Conservation (phyloP, 2,888 invertebrate species). For the Ormyrus thymus region DNA sequence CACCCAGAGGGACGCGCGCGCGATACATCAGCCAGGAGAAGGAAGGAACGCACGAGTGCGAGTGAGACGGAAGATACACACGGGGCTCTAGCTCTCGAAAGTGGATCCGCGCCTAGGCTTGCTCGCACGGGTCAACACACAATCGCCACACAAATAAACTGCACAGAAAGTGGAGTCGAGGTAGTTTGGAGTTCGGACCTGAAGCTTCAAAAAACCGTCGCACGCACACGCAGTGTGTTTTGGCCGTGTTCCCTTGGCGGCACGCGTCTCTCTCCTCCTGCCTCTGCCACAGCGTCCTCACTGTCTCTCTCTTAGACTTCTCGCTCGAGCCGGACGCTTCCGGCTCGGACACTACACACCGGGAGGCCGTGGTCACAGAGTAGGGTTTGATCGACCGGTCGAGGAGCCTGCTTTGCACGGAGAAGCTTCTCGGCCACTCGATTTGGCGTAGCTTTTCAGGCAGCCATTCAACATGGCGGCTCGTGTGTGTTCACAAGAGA, state of each 20-base stretch:
- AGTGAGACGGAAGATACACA: constrained; percentile 57
- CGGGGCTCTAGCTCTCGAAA: background rate
- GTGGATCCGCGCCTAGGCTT: constrained; percentile 67
- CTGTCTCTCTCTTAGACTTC: no score
- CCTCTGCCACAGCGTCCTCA: no score
- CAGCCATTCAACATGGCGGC: constrained; percentile 76
- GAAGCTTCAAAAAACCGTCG: no score
- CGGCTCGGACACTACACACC: background rate
- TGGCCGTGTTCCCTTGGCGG: background rate
- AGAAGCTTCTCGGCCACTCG: constrained; percentile 66
- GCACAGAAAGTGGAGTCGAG: no score
- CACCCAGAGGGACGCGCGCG: background rate
- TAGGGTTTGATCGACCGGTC: background rate
- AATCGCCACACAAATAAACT: no score
- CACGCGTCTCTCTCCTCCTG: constrained; percentile 8
- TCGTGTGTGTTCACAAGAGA: constrained; percentile 44
- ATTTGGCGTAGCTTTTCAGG: constrained; percentile 70
- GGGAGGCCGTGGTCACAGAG: no score
- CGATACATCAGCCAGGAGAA: background rate
- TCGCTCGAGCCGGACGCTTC: background rate
- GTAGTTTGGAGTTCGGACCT: no score
- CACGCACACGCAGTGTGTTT: no score
- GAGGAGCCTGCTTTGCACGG: constrained; percentile 50
- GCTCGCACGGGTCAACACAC: constrained; percentile 66
- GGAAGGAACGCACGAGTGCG: background rate